Evolutionary conservation across 2,113 vertebrate species (phyloP).

Genomic region (Felis chaus): DNA sequence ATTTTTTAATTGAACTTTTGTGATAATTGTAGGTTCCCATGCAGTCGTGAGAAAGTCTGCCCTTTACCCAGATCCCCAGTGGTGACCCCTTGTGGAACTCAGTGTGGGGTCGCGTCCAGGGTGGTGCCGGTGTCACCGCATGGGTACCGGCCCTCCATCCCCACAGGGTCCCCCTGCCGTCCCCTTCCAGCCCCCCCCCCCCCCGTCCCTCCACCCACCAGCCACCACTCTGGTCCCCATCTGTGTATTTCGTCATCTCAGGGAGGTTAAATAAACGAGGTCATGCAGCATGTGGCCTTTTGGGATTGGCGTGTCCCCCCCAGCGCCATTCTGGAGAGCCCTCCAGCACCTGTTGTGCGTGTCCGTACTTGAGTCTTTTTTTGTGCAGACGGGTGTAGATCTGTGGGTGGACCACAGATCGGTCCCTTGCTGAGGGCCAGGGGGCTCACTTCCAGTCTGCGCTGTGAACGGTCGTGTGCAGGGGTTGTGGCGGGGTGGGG

Average conservation of each 20-base stretch:
- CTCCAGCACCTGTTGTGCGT: rapidly evolving
- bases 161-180: background rate
- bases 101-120: background rate
- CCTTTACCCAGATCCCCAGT: background rate
- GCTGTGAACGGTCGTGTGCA: rapidly evolving
- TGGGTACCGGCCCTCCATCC: background rate
- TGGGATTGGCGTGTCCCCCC: background rate
- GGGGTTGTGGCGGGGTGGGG: too few species aligned
- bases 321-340: background rate
- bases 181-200: background rate
- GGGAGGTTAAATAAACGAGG: background rate
- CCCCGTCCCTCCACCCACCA: background rate
- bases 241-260: background rate
- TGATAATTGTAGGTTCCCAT: background rate
- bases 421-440: too few species aligned
- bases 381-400: background rate
- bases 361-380: rapidly evolving
- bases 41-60: background rate
- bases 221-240: background rate
- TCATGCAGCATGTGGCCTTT: background rate
- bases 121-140: too few species aligned
- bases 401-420: background rate
- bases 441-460: background rate
- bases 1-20: background rate
- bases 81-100: background rate